phyloP scores from a whole-genome alignment of 2,113 vertebrate species.

The Semicossyphus pulcher region DNA sequence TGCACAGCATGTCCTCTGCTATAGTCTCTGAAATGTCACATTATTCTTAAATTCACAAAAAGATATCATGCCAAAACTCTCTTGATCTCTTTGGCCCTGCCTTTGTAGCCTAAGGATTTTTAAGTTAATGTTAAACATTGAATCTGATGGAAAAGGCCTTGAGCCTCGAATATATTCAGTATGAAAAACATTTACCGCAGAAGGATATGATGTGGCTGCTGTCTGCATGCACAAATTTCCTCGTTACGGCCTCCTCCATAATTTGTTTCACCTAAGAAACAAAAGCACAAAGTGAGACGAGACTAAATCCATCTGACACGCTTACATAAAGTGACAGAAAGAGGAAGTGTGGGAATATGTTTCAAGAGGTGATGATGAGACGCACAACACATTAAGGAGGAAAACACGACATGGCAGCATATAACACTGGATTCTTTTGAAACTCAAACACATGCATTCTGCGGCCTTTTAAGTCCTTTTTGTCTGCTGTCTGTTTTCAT shows the following conservation, averaged over 20 bases:
- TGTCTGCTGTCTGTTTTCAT: neutral
- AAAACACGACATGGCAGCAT: neutral
- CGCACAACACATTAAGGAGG: neutral
- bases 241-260: constrained; percentile 96
- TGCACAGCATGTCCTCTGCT: neutral
- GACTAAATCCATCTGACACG: constrained; percentile 15
- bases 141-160: neutral
- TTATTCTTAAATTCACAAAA: neutral
- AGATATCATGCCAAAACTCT: neutral
- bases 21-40: neutral
- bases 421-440: neutral
- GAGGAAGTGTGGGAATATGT: neutral
- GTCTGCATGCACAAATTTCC: constrained; percentile 97
- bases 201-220: constrained; percentile 98
- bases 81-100: neutral
- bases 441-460: neutral
- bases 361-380: neutral
- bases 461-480: neutral
- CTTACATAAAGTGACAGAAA: constrained; percentile 11
- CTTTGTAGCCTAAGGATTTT: neutral
- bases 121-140: neutral
- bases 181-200: constrained; percentile 88
- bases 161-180: neutral
- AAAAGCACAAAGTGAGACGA: constrained; percentile 28
- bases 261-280: constrained; percentile 94